phyloP scores from a whole-genome alignment of 2,797 vertebrate genomes.

The Tinamus major region DNA sequence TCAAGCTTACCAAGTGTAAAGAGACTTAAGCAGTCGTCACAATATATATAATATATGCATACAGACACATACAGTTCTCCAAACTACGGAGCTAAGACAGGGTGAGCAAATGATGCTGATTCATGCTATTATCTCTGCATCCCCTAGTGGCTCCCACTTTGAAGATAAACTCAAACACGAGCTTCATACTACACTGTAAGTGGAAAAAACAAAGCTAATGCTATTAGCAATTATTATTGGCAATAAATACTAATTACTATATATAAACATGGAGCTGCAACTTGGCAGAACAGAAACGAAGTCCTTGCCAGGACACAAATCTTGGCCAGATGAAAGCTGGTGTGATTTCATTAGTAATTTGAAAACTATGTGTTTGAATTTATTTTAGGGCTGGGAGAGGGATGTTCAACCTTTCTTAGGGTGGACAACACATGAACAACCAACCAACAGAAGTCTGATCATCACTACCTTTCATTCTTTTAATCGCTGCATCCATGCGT shows the following conservation, averaged over 20 bases:
- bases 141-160: not conserved
- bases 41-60: not conserved
- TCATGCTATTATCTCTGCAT: not conserved
- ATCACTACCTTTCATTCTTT: constrained; percentile 89
- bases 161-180: not conserved
- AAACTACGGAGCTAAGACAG: not conserved
- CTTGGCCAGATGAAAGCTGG: not conserved
- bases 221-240: not conserved
- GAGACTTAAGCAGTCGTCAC: not conserved
- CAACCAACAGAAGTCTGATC: not conserved
- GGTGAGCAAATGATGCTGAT: not conserved
- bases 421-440: not conserved
- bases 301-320: not conserved
- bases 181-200: not conserved
- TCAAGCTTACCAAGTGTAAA: not conserved
- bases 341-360: not conserved
- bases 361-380: not conserved
- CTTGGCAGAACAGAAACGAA: not conserved
- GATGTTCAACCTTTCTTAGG: not conserved
- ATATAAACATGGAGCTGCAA: not conserved
- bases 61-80: not conserved
- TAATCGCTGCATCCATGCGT: constrained; percentile 90
- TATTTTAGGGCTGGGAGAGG: not conserved
- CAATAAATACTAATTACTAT: not conserved
- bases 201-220: not conserved